phyloP scores from a whole-genome alignment of 2,797 vertebrate genomes.

The Chanos chanos region DNA sequence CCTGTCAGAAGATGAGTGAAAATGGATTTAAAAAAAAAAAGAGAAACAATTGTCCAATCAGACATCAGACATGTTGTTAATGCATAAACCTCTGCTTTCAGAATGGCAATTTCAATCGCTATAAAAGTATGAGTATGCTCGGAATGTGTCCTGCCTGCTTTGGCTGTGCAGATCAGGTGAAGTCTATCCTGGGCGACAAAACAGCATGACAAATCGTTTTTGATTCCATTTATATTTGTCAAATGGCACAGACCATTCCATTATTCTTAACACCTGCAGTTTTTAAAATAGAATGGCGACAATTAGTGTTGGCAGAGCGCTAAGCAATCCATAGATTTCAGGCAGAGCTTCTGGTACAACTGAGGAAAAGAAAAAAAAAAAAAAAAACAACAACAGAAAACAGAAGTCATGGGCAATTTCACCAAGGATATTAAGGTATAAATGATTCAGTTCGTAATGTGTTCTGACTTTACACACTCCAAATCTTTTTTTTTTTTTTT shows the following conservation, averaged over 20 bases:
- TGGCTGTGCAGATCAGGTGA: slow-evolving; percentile 24
- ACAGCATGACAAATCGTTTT: slow-evolving; percentile 40
- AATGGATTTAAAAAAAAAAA: slow-evolving; percentile 3
- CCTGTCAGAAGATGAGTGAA: slow-evolving; percentile 3
- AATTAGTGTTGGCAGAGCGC: slow-evolving; percentile 9
- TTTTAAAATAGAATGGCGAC: slow-evolving; percentile 15
- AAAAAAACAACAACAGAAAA: too few relatives aligned
- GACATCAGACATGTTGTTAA: background rate
- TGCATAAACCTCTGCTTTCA: background rate
- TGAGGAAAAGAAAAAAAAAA: background rate
- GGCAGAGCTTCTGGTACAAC: background rate
- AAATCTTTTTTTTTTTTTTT: too few relatives aligned
- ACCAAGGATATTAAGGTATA: background rate
- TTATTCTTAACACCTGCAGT: slow-evolving; percentile 28
- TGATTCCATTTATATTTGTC: slow-evolving; percentile 18
- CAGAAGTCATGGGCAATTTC: background rate
- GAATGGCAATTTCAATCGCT: slow-evolving; percentile 13
- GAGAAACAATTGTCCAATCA: slow-evolving; percentile 1
- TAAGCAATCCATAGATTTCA: slow-evolving; percentile 5
- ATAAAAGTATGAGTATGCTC: slow-evolving; percentile 21
- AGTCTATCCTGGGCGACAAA: slow-evolving; percentile 24
- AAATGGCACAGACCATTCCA: slow-evolving; percentile 17
- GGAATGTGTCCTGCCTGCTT: slow-evolving; percentile 25
- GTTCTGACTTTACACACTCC: too few relatives aligned
- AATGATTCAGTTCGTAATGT: too few relatives aligned